Evolutionary conservation across 2,797 vertebrate species (phyloP), one percentile per base, ranked within the genome.

Genomic region (Sebastes alutus): DNA sequence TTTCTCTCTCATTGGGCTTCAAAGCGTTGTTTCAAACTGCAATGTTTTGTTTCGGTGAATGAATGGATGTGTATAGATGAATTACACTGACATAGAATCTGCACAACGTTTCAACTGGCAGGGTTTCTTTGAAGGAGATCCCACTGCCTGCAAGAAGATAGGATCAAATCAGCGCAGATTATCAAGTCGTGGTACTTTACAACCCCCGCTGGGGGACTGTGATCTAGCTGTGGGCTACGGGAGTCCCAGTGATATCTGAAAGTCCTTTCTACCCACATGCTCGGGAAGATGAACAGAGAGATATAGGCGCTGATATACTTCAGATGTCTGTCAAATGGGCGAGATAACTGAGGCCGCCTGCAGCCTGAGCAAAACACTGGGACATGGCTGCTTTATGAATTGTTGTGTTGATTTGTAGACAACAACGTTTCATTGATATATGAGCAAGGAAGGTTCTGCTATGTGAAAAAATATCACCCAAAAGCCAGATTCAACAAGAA

Each of bases 101-200:
- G 71, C 32, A 72, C 83, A 90, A 66, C 56, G 71, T 78, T 86
- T 91, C 63, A 76, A 75, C 81, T 78, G 73, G 61, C 79, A 76
- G 76, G 67, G 38, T 30, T 80, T 83, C 86, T 92, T 93, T 92
- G 73, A 87, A 86, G 83, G 72, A 73, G 76, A 83, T 80, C 66
- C 69, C 62, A 70, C 35, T 66, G 83, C 75, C 80, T 85, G 81
- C 54, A 71, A 88, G 68, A 80, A 72, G 89, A 94, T 93, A 85
- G 63, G 76, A 93, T 94, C 88, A 84, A 90, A 95, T 94, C 89
- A 78, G 77, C 38, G 14, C 79, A 92, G 89, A 93, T 95, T 88
- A 94, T 93, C 89, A 92, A 88, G 85, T 61, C 29, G 55, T 72
- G 75, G 77, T 85, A 79, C 86, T 92, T 89, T 82, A 86, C 81